Evolutionary conservation across 1,140 invertebrate species (phyloP), one percentile per base, ranked within the genome.

Genomic region (Hyposmocoma kahamanoa): DNA sequence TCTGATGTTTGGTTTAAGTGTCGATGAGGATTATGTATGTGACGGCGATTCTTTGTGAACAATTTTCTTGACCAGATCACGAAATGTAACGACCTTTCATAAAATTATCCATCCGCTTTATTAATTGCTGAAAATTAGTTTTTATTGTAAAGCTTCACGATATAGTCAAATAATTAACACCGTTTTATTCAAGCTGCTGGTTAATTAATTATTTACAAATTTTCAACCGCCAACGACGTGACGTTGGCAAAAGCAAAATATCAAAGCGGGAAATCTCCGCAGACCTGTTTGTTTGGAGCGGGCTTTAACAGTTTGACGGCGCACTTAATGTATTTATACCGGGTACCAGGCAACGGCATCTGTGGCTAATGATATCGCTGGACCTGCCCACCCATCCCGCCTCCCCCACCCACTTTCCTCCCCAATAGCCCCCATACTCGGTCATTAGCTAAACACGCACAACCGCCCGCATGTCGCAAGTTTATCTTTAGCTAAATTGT

Each of bases 381-480:
- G 72, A 77, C 76, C 58, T 36, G 53, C 47, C 38, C 44, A 19
- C 42, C 49, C 1, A 48, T 47, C 56, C 57, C 18, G 38, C 42
- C 44, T 19, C 42, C 43, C 46, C 47, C 38, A 8, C 47, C 41
- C 45, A 34, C 26, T 55, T 50, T 47, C 47, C 59, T 30, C 28
- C 50, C 21, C 13, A 45, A 24, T 36, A 15, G 42, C 72, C 71
- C 72, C 74, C 77, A 73, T 67, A 74, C 65, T 81, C 76, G 80
- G 78, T 84, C 80, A 84, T 84, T 84, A 84, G 77, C 80, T 84
- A 84, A 84, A 82, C 76, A 84, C 80, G 77, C 80, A 79, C 77
- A 78, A 68, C 62, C 68, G 69, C 80, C 80, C 80, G 80, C 78
- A 84, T 84, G 78, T 84, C 78, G 76, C 76, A 76, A 82, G 78